Evolutionary conservation across 2,888 invertebrate genomes (phyloP).

Genomic region (Taphrorychus bicolor): DNA sequence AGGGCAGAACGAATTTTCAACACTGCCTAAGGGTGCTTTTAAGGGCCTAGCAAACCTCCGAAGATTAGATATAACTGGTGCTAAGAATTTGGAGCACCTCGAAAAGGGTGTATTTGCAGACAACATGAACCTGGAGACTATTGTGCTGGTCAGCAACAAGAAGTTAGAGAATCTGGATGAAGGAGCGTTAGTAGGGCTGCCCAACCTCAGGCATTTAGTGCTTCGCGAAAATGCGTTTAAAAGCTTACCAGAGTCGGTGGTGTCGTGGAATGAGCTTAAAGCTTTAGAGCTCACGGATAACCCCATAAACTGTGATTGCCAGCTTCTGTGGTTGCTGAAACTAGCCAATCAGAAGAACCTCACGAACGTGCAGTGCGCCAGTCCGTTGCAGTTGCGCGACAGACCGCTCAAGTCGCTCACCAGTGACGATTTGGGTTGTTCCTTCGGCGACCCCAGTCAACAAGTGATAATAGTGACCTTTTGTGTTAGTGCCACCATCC

Average conservation of each 20-base stretch:
- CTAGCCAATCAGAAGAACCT: slow-evolving; percentile 73
- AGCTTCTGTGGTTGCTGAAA: slow-evolving; percentile 79
- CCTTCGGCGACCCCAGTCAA: slow-evolving; percentile 78
- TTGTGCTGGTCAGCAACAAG: slow-evolving; percentile 80
- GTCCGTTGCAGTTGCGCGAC: slow-evolving; percentile 76
- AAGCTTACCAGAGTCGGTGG: slow-evolving; percentile 78
- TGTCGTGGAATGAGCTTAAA: slow-evolving; percentile 79
- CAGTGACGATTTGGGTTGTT: slow-evolving; percentile 82
- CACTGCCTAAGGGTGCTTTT: slow-evolving; percentile 76
- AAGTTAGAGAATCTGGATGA: slow-evolving; percentile 76
- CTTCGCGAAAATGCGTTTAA: slow-evolving; percentile 77
- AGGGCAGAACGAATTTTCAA: slow-evolving; percentile 82
- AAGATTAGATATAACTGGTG: slow-evolving; percentile 79
- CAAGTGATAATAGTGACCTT: slow-evolving; percentile 82
- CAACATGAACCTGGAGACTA: slow-evolving; percentile 81
- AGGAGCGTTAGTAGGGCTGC: slow-evolving; percentile 77
- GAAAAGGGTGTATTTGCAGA: slow-evolving; percentile 80
- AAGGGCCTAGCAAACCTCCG: slow-evolving; percentile 79
- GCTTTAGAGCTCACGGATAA: slow-evolving; percentile 83
- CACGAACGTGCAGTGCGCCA: slow-evolving; percentile 72
- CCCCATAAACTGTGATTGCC: slow-evolving; percentile 82
- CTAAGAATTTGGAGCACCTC: slow-evolving; percentile 73
- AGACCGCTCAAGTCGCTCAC: slow-evolving; percentile 72
- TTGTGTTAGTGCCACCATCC: slow-evolving; percentile 75
- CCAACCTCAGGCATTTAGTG: slow-evolving; percentile 78